Evolutionary conservation across 2,113 vertebrate genomes (phyloP).

Genomic region (Ivindomyrus marchei): DNA sequence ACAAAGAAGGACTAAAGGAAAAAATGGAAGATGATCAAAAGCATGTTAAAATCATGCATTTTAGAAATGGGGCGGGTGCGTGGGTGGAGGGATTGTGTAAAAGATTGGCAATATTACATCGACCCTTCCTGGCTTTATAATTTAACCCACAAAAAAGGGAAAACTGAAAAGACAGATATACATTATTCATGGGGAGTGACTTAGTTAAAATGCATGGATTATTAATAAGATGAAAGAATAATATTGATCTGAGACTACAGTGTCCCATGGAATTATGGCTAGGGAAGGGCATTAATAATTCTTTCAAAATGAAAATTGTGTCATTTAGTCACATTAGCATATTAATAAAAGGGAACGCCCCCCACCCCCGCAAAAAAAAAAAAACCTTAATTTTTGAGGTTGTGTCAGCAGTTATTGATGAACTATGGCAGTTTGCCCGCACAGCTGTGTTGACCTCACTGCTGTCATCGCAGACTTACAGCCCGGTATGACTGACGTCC

Average conservation of each 20-base stretch:
- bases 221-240: conserved; percentile 32
- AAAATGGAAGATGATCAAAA: not conserved
- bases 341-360: conserved; percentile 20
- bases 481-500: not conserved
- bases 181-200: conserved; percentile 24
- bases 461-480: not conserved
- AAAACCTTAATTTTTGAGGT: not conserved
- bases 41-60: not conserved
- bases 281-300: conserved; percentile 13
- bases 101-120: conserved; percentile 9
- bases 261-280: conserved; percentile 14
- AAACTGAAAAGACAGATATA: conserved; percentile 25
- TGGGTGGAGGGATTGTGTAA: not conserved
- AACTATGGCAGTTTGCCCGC: not conserved
- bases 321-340: conserved; percentile 23
- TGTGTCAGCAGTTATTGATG: conserved; percentile 6
- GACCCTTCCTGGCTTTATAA: conserved; percentile 17
- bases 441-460: not conserved
- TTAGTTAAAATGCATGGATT: conserved; percentile 30
- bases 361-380: not conserved
- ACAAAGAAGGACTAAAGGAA: not conserved
- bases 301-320: conserved; percentile 18
- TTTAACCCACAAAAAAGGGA: conserved; percentile 24
- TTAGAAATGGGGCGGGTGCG: not conserved
- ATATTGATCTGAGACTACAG: conserved; percentile 27